Base-by-base conservation (phyloP, 2,888 invertebrate genomes). In the Acholoe squamosa region DNA sequence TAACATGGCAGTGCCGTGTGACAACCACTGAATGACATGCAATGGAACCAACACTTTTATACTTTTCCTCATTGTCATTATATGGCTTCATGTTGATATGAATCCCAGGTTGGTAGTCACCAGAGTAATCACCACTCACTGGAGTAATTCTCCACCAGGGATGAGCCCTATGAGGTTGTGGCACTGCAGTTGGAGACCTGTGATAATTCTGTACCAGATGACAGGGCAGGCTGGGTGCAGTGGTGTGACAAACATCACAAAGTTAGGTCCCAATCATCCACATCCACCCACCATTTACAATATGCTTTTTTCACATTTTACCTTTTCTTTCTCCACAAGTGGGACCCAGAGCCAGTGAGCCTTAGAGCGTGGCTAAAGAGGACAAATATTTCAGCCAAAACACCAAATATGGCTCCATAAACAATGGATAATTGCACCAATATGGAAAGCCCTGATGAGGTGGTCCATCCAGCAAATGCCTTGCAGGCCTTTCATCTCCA, bases 391-490 rank as follows among this genome's bases (percentile, higher is more conserved):
- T 61, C 61, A 61, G 12, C 5, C 5, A 61, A 61, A 19, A n/a
- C 22, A 19, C 61, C 22, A 61, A 61, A 61, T 12, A 12, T 7
- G 5, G 61, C 12, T 19, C 61, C 61, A 61, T 61, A 61, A 61
- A 61, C 61, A 61, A n/a, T 61, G 61, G 61, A 19, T 61, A 61
- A 61, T 61, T 61, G 61, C 61, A n/a, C 61, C 61, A n/a, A n/a
- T n/a, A 19, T 61, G 61, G 61, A n/a, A 61, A 5, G 14, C n/a
- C 28, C 25, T 71, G 71, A 71, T 71, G 71, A 25, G 61, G 61
- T 28, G 25, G 28, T 14, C 71, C 31, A 28, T 25, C 71, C 71
- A 71, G 28, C 28, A 71, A 71, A 71, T 71, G 71, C 28, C 61
- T 28, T 28, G 0, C 28, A 71, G 28, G 1, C 71, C 71, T 71